phyloP scores from a whole-genome alignment of 2,888 invertebrate genomes.

The Calliopum simillimum region DNA sequence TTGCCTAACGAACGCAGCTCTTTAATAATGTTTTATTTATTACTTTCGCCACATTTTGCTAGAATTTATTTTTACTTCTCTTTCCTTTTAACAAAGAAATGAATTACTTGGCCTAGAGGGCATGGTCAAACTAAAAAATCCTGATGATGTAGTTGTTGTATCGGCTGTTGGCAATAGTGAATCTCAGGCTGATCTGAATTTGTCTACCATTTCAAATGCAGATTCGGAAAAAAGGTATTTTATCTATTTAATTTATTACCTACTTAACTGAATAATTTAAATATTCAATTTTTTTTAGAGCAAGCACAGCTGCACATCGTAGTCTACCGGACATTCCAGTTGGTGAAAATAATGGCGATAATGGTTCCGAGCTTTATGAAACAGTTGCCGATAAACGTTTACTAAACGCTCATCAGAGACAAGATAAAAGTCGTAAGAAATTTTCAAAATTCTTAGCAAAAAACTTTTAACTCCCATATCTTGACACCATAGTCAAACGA shows the following conservation, averaged over 20 bases:
- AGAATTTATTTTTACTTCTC: constrained; percentile 36
- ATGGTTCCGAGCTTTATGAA: constrained; percentile 86
- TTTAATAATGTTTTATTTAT: neutral
- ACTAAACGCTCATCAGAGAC: constrained; percentile 58
- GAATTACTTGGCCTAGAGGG: constrained; percentile 79
- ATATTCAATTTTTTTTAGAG: constrained; percentile 52
- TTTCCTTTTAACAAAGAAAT: constrained; percentile 70
- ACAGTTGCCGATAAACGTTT: constrained; percentile 77
- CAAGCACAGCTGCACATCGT: constrained; percentile 72
- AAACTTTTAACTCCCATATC: too few relatives aligned
- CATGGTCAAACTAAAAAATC: constrained; percentile 79
- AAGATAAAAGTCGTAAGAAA: constrained; percentile 63
- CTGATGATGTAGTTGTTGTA: constrained; percentile 72
- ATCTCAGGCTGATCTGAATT: constrained; percentile 63
- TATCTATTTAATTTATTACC: constrained; percentile 11
- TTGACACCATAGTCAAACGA: too few relatives aligned
- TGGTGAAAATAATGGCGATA: constrained; percentile 76
- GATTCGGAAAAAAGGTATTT: constrained; percentile 65
- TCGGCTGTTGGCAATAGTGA: constrained; percentile 56
- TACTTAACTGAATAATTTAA: neutral
- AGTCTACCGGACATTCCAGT: constrained; percentile 89
- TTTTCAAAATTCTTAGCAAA: constrained; percentile 36
- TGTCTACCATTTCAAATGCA: constrained; percentile 63
- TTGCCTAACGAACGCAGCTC: neutral
- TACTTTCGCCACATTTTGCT: neutral